A percentile compares a stretch with the other conserved stretches of the same genome.
Conservation (phyloP, 2,113 vertebrate species). For the Dicerorhinus sumatrensis region DNA sequence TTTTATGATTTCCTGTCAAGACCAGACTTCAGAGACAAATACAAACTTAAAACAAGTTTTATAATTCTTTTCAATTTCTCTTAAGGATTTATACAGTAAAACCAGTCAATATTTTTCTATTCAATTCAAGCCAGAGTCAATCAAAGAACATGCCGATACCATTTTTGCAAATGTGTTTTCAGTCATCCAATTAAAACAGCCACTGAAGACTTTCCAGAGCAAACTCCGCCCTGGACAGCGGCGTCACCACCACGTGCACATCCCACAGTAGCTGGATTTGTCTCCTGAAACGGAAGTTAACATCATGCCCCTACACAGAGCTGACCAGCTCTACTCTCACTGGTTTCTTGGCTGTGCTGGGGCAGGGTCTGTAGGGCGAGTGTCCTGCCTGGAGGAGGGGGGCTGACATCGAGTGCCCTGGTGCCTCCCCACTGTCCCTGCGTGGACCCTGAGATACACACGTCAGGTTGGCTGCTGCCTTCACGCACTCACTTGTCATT, state of each 20-base stretch:
- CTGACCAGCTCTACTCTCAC: neutral
- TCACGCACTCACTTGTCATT: neutral
- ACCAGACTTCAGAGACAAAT: neutral
- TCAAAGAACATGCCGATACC: neutral
- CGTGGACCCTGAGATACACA: neutral
- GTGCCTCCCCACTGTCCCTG: neutral
- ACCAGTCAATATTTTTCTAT: neutral
- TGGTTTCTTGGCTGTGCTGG: neutral
- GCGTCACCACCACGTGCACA: neutral
- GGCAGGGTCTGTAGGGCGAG: too few species aligned
- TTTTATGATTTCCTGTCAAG: neutral
- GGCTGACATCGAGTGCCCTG: neutral
- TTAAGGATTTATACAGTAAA: neutral
- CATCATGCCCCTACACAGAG: neutral
- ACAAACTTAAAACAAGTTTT: neutral
- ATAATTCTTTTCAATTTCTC: neutral
- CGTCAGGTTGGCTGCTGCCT: neutral
- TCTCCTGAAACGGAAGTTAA: neutral
- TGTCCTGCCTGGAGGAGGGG: neutral
- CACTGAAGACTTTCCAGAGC: neutral
- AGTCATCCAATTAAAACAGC: too few species aligned
- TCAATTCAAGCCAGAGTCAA: neutral
- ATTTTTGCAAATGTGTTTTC: too few species aligned
- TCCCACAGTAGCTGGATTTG: fast-evolving
- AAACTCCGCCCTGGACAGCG: neutral